A percentile compares a stretch with the other conserved stretches of the same genome.
phyloP scores from a whole-genome alignment of 92 coral and sea anemone genomes.

The Heliopora coerulea region DNA sequence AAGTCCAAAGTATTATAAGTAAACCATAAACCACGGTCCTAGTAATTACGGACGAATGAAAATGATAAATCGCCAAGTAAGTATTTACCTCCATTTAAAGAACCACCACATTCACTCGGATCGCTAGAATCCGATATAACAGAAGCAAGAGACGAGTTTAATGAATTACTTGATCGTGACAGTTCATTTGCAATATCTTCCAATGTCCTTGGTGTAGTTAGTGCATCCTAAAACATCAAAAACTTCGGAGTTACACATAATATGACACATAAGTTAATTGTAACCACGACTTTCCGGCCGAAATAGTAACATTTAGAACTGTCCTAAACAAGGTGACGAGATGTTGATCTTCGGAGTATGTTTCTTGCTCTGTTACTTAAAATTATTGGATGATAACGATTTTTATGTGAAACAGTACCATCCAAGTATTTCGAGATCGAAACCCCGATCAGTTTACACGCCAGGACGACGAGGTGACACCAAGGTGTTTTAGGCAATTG shows the following conservation, averaged over 20 bases:
- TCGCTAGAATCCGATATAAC: constrained; percentile 78
- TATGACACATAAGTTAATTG: neutral
- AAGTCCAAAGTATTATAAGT: neutral
- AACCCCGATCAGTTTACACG: too few relatives aligned
- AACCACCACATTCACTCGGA: constrained; percentile 58
- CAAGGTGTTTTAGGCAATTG: too few relatives aligned
- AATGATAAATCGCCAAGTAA: too few relatives aligned
- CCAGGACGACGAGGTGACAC: too few relatives aligned
- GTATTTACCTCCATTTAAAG: constrained; percentile 85
- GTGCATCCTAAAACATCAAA: constrained; percentile 55
- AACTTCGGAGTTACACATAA: too few relatives aligned
- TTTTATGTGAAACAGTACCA: too few relatives aligned
- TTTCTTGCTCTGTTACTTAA: too few relatives aligned
- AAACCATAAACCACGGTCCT: too few relatives aligned
- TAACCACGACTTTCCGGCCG: neutral
- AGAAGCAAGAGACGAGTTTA: constrained; percentile 74
- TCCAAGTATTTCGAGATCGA: too few relatives aligned
- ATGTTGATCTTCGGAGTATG: too few relatives aligned
- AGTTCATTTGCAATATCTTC: constrained; percentile 85
- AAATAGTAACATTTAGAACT: neutral
- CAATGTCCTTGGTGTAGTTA: constrained; percentile 65
- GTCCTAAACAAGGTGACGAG: too few relatives aligned
- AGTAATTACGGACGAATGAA: neutral
- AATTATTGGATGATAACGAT: too few relatives aligned
- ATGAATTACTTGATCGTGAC: constrained; percentile 75